Evolutionary conservation across 2,113 vertebrate genomes (phyloP), one percentile per base, ranked within the genome.

Genomic region (Oryzias melastigma): DNA sequence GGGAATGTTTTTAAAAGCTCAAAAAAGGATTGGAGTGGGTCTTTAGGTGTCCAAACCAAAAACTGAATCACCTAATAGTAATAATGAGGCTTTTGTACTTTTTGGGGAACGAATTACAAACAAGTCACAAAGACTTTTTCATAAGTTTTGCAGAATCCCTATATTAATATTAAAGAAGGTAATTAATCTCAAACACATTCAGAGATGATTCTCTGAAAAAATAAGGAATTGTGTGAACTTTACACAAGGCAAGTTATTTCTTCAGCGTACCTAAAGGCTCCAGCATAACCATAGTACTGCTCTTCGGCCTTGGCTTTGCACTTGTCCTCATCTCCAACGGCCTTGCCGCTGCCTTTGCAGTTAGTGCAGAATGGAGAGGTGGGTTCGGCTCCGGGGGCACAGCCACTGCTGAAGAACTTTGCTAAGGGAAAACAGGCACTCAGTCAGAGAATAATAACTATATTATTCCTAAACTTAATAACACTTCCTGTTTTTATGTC

Each of bases 231-330:
- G n/a, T n/a, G n/a, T 27, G 25, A 27, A 35, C 29, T 35, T 35
- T 35, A 1, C 29, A 35, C 29, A 35, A 35, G 7, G 10, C 10
- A 8, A 10, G 35, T 12, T 35, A 35, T 2, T 48, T n/a, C 1
- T 3, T n/a, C 51, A 19, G 0, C 15, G 50, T 87, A 92, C 96
- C 93, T 92, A 17, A 98, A 84, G 0, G 95, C 95, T 41, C 96
- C 96, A 0, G 83, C 84, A 7, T 94, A 95, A 25, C 95, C 93
- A 0, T 92, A 93, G 81, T 93, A 97, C 3, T 27, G 47, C 85
- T 98, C 96, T 0, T 86, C 85, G 58, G 84, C 61, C 57, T 18
- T 94, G 79, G 93, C 72, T 0, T 84, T 88, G 1, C 96, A 98
- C 42, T 71, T 92, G 65, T 64, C 10, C 1, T 35, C 52, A 3